Base-by-base conservation (phyloP, 1,140 invertebrate species). In the Sarcophaga peregrina region DNA sequence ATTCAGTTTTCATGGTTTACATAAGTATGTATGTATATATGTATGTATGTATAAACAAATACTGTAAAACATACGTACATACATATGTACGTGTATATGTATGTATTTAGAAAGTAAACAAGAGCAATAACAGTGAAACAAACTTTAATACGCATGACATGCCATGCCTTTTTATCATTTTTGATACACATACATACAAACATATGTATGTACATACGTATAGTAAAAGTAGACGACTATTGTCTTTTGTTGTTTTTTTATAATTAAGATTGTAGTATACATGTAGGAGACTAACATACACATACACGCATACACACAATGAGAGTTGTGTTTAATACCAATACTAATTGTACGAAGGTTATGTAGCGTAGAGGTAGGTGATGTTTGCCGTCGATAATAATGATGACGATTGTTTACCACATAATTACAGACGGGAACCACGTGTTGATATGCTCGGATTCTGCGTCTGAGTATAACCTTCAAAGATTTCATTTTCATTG, bases 391-490 rank as follows among this genome's bases (percentile, higher is more conserved):
- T 17, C 47, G 20, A 20, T 13, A 11, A 13, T 8, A 10, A 9
- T 76, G 74, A 13, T 78, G 75, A 17, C 50, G n/a, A 17, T 78
- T 50, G 47, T 78, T 78, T 52, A 78, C 75, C 8, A 78, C 48
- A 50, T 17, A 68, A 20, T 25, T 8, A 52, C 75, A 52, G 47
- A 50, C 4, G 20, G 17, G 89, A 89, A 89, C 88, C 88, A 89
- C 88, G 88, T 89, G 88, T 89, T 89, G 88, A 89, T 89, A 89
- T 89, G 87, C 88, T 87, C 87, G 87, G 86, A 88, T 89, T 88
- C 84, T 89, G 88, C 88, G 88, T 88, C 37, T 82, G 52, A 5
- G 9, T 68, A 68, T 15, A 48, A 73, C 25, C 82, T 74, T 81
- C 17, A 74, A 48, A 72, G 15, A 62, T 62, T 62, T 62, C 15